Conservation (phyloP, 2,113 vertebrate species). For the Xiphophorus hellerii region DNA sequence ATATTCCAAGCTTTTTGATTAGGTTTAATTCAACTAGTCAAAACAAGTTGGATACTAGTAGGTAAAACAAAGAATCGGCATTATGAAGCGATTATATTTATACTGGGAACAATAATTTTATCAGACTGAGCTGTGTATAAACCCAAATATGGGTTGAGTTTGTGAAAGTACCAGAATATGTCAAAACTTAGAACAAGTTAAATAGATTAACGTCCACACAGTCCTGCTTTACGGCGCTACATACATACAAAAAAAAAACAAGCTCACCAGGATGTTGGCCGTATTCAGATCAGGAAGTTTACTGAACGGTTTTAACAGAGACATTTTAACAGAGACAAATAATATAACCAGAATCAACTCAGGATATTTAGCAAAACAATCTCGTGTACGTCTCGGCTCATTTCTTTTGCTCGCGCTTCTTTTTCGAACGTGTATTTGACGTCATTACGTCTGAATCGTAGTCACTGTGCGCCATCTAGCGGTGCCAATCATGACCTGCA, state of each 20-base stretch:
- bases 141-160: no score
- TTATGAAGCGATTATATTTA: no score
- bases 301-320: constrained; percentile 73
- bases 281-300: constrained; percentile 74
- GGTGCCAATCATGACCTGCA: not conserved
- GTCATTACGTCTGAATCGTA: constrained; percentile 23
- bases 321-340: constrained; percentile 31
- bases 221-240: no score
- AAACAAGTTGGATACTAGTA: no score
- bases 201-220: no score
- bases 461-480: constrained; percentile 22
- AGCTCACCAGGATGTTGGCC: constrained; percentile 79
- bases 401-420: constrained; percentile 45
- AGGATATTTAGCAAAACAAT: not conserved
- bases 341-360: not conserved
- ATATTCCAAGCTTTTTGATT: no score
- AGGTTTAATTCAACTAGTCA: no score
- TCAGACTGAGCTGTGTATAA: no score
- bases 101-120: no score
- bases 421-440: constrained; percentile 59
- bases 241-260: not conserved
- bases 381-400: rapidly evolving
- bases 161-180: no score
- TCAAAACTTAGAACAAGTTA: no score
- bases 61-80: no score